Base-by-base conservation (phyloP, 1,140 invertebrate species). In the Nylanderia fulva region DNA sequence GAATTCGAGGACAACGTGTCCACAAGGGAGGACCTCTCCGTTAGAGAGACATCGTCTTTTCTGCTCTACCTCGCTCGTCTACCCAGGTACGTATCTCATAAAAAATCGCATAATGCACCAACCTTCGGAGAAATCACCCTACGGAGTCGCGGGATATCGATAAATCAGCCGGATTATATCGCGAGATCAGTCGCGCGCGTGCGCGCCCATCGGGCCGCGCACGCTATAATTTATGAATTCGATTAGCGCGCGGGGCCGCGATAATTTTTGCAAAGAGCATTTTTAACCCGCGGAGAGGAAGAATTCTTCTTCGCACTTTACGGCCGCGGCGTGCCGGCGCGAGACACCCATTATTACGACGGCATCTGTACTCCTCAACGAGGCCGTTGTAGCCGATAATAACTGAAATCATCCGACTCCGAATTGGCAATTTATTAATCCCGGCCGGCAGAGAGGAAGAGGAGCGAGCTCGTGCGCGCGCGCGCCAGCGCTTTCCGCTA, bases 41-140 rank as follows among this genome's bases (percentile, higher is more conserved):
- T 93, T 60, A 90, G 91, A 80, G 93, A 95, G 87, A 91, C 93
- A 64, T 92, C 94, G 54, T 92, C 93, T 66, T 93, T 94, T 90
- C 90, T 95, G 21, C 92, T 94, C 90, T 95, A 95, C 91, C 94
- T 95, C 91, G 86, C 91, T 27, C 93, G 94, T 87, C 91, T 95
- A 64, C 93, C 92, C 90, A 94, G 93, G 94, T 95, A 92, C 88
- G 85, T 86, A 54, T n/a, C n/a, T n/a, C 29, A 33, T 33, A 33
- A 48, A 48, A 9, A 13, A 24, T 66, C 58, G 52, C 4, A 58
- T 42, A 71, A 58, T 71, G 52, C 48, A 80, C 42, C 52, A 80
- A 58, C 48, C 36, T n/a, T 58, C 52, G 48, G 24, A 18, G 56
- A 39, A 45, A 63, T 75, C 58, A 84, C 54, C 52, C 24, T 71